Percentiles rank a stretch among this genome's conserved stretches.
Evolutionary conservation across 2,888 invertebrate genomes (phyloP).

Genomic region (Serripes groenlandicus): DNA sequence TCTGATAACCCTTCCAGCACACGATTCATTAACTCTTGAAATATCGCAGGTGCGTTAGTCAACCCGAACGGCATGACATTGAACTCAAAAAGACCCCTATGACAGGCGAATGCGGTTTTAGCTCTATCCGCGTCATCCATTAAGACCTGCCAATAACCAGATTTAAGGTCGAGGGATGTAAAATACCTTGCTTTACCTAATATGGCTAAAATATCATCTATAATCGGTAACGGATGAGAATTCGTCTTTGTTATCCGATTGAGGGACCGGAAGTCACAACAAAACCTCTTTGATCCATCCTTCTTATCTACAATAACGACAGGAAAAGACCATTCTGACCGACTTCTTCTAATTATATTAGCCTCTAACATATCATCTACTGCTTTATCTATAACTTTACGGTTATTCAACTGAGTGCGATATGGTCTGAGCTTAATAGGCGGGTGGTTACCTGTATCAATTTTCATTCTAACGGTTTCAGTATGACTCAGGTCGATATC

Average conservation of each 20-base stretch:
- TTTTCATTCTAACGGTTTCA: slow-evolving; percentile 23
- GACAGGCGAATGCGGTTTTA: too few species aligned
- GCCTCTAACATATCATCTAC: slow-evolving; percentile 25
- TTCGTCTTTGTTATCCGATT: not conserved
- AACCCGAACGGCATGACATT: too few species aligned
- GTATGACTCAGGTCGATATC: too few species aligned
- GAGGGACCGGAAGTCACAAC: not conserved
- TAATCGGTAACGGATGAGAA: not conserved
- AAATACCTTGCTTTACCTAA: slow-evolving; percentile 4
- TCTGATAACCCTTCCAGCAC: too few species aligned
- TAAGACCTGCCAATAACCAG: too few species aligned
- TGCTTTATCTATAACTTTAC: slow-evolving; percentile 36
- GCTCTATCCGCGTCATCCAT: too few species aligned
- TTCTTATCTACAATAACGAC: slow-evolving; percentile 14
- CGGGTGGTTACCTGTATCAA: slow-evolving; percentile 19
- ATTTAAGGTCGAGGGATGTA: not conserved
- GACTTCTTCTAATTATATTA: slow-evolving; percentile 2
- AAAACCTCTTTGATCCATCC: not conserved
- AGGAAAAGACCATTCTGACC: not conserved
- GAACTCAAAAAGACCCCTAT: too few species aligned
- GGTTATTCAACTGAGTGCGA: slow-evolving; percentile 17
- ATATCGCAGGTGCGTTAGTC: too few species aligned
- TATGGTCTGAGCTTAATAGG: slow-evolving; percentile 30
- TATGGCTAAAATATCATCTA: not conserved
- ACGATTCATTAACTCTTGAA: too few species aligned